phyloP scores from a whole-genome alignment of 1,140 invertebrate species.

The Lineus longissimus region DNA sequence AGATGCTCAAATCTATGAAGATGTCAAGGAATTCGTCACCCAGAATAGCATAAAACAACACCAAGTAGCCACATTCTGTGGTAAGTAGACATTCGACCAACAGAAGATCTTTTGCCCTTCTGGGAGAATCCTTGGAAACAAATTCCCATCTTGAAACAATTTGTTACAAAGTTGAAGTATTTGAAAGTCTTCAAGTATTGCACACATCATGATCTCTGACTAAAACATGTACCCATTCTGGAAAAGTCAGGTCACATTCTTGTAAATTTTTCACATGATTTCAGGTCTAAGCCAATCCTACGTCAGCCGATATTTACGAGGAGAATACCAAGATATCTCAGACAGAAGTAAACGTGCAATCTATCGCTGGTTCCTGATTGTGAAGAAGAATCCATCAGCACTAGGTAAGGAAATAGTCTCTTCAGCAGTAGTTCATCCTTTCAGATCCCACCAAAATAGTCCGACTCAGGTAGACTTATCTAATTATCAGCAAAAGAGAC shows the following conservation, averaged over 20 bases:
- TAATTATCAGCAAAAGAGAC: too few species aligned
- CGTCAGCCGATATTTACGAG: slow-evolving; percentile 47
- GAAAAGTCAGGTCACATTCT: background rate
- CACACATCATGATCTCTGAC: background rate
- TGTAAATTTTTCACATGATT: slow-evolving; percentile 13
- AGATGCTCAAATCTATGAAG: slow-evolving; percentile 36
- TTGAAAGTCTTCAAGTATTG: too few species aligned
- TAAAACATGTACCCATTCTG: too few species aligned
- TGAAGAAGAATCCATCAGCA: slow-evolving; percentile 33
- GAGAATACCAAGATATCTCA: slow-evolving; percentile 47
- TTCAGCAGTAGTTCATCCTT: background rate
- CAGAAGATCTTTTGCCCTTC: too few species aligned
- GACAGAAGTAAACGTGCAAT: slow-evolving; percentile 44
- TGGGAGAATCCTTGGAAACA: too few species aligned
- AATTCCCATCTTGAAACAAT: too few species aligned
- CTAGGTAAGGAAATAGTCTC: slow-evolving; percentile 16
- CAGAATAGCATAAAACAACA: slow-evolving; percentile 48
- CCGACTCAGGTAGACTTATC: too few species aligned
- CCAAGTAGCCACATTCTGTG: slow-evolving; percentile 48
- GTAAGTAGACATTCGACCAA: too few species aligned
- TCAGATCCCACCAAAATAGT: too few species aligned
- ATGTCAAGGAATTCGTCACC: slow-evolving; percentile 45
- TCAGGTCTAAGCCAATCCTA: slow-evolving; percentile 48
- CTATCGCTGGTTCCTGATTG: slow-evolving; percentile 47
- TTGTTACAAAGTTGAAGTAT: too few species aligned